Percentiles rank a stretch among this genome's conserved stretches.
Conservation (phyloP, 2,113 vertebrate species). For the Leptocoma aspasia region DNA sequence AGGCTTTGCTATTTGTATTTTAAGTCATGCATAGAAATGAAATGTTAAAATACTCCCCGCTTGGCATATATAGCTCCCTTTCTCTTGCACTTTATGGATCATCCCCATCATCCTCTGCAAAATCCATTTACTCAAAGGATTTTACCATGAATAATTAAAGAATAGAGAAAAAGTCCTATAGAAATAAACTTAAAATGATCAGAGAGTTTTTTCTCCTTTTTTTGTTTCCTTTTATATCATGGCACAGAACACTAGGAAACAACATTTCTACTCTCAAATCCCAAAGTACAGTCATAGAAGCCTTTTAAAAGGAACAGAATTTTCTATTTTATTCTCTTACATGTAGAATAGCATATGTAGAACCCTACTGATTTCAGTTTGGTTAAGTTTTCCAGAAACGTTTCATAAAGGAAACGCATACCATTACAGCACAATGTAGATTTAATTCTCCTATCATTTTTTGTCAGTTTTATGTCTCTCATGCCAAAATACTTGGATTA, state of each 20-base stretch:
- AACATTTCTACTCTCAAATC: background rate
- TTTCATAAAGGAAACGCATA: background rate
- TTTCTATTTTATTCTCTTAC: background rate
- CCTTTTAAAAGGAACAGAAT: background rate
- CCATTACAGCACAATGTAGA: background rate
- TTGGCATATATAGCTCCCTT: background rate
- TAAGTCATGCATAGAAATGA: slow-evolving; percentile 54
- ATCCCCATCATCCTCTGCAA: slow-evolving; percentile 2
- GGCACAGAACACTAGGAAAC: background rate
- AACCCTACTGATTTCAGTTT: background rate
- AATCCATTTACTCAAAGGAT: slow-evolving; percentile 55
- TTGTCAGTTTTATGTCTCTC: background rate
- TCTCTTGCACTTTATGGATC: slow-evolving; percentile 37
- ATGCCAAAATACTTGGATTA: background rate
- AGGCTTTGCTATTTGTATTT: slow-evolving; percentile 24
- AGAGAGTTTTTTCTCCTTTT: background rate
- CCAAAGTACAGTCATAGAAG: background rate
- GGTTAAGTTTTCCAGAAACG: slow-evolving; percentile 1
- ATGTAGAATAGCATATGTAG: background rate
- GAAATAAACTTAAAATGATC: slow-evolving; percentile 41
- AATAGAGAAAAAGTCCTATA: slow-evolving; percentile 14
- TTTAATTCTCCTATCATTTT: background rate
- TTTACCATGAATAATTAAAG: slow-evolving; percentile 62
- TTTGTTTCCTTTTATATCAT: background rate
- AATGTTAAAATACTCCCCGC: slow-evolving; percentile 4